Conservation (phyloP, 2,888 invertebrate species). For the Lasiommata megera region DNA sequence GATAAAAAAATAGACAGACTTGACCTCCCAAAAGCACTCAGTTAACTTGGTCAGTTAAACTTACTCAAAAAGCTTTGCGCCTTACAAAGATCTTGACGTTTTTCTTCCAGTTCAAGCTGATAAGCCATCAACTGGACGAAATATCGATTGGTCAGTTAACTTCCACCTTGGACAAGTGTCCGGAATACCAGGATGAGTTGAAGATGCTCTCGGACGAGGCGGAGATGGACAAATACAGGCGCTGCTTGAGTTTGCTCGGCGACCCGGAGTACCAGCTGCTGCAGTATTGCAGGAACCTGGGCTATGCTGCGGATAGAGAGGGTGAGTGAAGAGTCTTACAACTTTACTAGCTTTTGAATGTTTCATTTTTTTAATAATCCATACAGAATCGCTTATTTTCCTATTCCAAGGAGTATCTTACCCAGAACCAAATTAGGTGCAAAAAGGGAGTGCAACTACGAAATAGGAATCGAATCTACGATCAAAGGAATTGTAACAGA, state of each 20-base stretch:
- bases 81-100: too few relatives aligned
- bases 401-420: too few relatives aligned
- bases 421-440: too few relatives aligned
- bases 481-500: too few relatives aligned
- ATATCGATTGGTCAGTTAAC: conserved; percentile 24
- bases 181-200: conserved; percentile 15
- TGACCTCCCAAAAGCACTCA: too few relatives aligned
- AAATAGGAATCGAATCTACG: too few relatives aligned
- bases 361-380: too few relatives aligned
- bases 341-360: too few relatives aligned
- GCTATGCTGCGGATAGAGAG: conserved; percentile 10
- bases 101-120: background rate
- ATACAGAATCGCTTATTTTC: too few relatives aligned
- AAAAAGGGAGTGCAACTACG: too few relatives aligned
- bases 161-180: conserved; percentile 25
- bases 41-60: too few relatives aligned
- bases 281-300: conserved; percentile 37
- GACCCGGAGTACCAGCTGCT: conserved; percentile 40
- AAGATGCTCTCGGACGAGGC: background rate
- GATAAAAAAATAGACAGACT: background rate
- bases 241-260: conserved; percentile 44
- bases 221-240: conserved; percentile 8
- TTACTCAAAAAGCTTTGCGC: too few relatives aligned
- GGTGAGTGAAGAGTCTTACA: background rate
- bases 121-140: conserved; percentile 23